These are phyloP conservation scores for Taurulus bubalis DNA, from an alignment of 2,113 vertebrate species.

Conservation along the genomic window DNA sequence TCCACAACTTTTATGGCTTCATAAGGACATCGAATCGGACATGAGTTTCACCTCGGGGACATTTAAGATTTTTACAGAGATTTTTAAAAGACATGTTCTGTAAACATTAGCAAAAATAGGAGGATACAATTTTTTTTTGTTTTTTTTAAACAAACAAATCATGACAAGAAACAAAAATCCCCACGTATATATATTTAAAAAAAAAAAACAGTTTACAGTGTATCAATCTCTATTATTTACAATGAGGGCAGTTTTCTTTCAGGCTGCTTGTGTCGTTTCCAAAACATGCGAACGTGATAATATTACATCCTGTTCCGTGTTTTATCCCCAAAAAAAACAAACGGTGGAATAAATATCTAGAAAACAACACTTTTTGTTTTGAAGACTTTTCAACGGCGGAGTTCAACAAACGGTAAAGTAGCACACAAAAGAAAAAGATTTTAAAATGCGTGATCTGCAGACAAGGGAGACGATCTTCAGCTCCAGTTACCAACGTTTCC, in stretches of 20 bases:
- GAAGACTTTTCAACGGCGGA: background rate
- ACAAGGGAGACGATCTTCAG: constrained; percentile 43
- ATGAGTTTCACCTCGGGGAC: constrained; percentile 1
- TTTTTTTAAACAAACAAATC: constrained; percentile 31
- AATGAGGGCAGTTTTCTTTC: constrained; percentile 24
- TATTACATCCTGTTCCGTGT: constrained; percentile 26
- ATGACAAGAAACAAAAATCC: constrained; percentile 21
- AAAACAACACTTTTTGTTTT: background rate
- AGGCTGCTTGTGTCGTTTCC: background rate
- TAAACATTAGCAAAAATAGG: constrained; percentile 46
- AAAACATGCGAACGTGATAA: background rate
- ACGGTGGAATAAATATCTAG: background rate
- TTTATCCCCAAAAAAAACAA: background rate
- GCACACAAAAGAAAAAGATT: background rate
- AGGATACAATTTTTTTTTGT: background rate
- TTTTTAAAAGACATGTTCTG: constrained; percentile 19
- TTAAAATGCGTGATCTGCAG: constrained; percentile 25
- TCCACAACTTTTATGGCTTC: constrained; percentile 37
- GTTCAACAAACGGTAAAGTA: background rate
- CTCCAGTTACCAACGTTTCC: constrained; percentile 14
- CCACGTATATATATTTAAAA: constrained; percentile 17
- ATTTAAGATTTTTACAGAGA: constrained; percentile 35
- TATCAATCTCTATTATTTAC: constrained; percentile 47
- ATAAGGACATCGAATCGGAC: background rate
- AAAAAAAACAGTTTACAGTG: constrained; percentile 24